Evolutionary conservation across 2,888 invertebrate species (phyloP), one percentile per base, ranked within the genome.

Genomic region (Chaitophorus viminalis): DNA sequence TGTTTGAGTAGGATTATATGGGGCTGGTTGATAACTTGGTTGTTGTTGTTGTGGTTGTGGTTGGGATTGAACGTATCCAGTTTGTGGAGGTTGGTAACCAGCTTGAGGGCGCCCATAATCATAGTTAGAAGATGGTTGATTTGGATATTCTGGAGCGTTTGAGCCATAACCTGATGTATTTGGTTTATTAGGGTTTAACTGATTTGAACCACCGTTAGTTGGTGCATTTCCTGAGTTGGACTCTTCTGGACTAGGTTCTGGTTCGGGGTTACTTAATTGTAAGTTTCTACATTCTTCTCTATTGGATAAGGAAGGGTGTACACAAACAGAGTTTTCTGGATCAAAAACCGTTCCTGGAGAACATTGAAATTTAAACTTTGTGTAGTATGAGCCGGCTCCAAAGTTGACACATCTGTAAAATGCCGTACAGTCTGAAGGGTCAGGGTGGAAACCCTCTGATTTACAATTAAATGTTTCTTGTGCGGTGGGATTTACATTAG

Each of bases 321-420:
- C 95, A 91, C 96, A 96, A 88, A 94, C 92, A 90, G 93, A 93
- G 65, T 93, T 93, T 46, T 93, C 92, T 70, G 94, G 93, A 90
- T 96, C 95, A 91, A 94, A 96, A 46, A 96, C 94, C 1, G 96
- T 95, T 25, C 95, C 95, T 68, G 94, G 93, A 31, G 94, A 95
- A 91, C 96, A 96, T 91, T 94, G 93, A 91, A 95, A 95, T 92
- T 92, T 92, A 89, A 94, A 94, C 25, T 94, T 92, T 14, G 93
- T 93, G 89, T 93, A 92, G 89, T 92, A 92, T 75, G 92, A 92
- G 88, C 92, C 92, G 29, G 85, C 82, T 88, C 93, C 93, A 90
- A 93, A 93, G 90, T 93, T 92, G 31, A 95, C 93, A 90, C 96
- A 96, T 90, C 96, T 93, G 91, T 96, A 96, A 92, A 96, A 96